Base-by-base conservation (phyloP, 2,888 invertebrate species). In the Ichneumoninae sp. region DNA sequence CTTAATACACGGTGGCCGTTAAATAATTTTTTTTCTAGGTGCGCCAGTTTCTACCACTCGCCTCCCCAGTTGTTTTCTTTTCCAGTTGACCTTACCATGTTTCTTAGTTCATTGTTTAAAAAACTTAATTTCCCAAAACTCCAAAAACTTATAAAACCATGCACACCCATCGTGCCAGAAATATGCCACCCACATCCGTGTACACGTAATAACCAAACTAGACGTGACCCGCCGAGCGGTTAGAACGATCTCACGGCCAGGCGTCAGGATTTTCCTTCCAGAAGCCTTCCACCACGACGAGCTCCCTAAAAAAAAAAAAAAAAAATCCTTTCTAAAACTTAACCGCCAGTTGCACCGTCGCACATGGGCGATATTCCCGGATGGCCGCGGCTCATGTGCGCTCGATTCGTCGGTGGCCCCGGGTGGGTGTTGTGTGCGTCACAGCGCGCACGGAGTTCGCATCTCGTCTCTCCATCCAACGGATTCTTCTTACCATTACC, bases 401-500 rank as follows among this genome's bases (percentile, higher is more conserved):
- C 54, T 68, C 66, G 66, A 73, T 75, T 65, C 47, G 50, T 30
- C 36, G 22, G 26, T 30, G 60, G 5, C 30, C 13, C 54, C 26
- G 26, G 1, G 57, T 10, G 5, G 16, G 5, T 16, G 63, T 70
- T 68, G 80, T 80, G 77, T 83, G 83, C 83, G 79, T 77, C 50
- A 80, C 50, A 80, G 75, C 79, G 57, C 74, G 54, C 63, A 68
- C 16, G 13, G n/a, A 33, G n/a, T 26, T 52, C 66, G n/a, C 22
- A 26, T 63, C 50, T 70, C 63, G 30, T 57, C 50, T 66, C 63
- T 69, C 50, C 52, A 76, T 71, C 82, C 73, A 76, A 73, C 73
- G 85, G 76, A 85, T 85, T 85, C 83, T 85, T 85, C 85, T 85
- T 83, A 85, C 66, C 85, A 85, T 85, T 85, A 83, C 83, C 85